Conservation (phyloP, 2,888 invertebrate genomes). For the Brenthis hecate region DNA sequence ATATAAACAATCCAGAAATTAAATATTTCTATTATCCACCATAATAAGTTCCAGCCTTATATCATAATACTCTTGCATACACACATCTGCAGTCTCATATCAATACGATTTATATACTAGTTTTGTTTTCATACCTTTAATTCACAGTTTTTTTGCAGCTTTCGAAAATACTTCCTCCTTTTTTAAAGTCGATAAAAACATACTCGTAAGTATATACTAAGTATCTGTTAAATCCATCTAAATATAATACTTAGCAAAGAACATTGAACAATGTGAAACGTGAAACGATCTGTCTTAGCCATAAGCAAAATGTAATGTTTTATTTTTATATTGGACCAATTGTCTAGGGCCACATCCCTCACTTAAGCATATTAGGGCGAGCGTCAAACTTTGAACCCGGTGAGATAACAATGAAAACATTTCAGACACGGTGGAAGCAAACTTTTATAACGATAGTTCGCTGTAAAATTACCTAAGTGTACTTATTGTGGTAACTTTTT, state of each 20-base stretch:
- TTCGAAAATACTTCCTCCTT: no score
- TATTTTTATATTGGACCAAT: constrained; percentile 53
- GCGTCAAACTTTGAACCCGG: constrained; percentile 64
- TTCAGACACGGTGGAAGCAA: constrained; percentile 66
- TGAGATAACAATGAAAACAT: constrained; percentile 72
- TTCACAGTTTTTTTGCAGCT: no score
- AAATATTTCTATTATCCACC: no score
- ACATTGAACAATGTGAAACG: background rate
- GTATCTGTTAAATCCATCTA: background rate
- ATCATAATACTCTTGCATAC: no score
- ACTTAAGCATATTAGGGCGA: constrained; percentile 76
- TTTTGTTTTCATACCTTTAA: no score
- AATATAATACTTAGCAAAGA: background rate
- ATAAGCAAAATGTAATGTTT: constrained; percentile 29
- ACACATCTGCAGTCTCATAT: no score
- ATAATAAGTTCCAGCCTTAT: no score
- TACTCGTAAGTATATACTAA: no score
- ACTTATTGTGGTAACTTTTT: constrained; percentile 15
- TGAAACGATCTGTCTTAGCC: constrained; percentile 23
- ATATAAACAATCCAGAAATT: no score
- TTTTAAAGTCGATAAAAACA: no score
- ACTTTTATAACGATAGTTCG: constrained; percentile 62
- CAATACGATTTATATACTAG: no score
- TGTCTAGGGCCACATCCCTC: constrained; percentile 77
- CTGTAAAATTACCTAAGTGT: constrained; percentile 46